A percentile compares a stretch with the other conserved stretches of the same genome.
Evolutionary conservation across 23 tunicate genomes (phyloP).

Genomic region (Corella eumyota): DNA sequence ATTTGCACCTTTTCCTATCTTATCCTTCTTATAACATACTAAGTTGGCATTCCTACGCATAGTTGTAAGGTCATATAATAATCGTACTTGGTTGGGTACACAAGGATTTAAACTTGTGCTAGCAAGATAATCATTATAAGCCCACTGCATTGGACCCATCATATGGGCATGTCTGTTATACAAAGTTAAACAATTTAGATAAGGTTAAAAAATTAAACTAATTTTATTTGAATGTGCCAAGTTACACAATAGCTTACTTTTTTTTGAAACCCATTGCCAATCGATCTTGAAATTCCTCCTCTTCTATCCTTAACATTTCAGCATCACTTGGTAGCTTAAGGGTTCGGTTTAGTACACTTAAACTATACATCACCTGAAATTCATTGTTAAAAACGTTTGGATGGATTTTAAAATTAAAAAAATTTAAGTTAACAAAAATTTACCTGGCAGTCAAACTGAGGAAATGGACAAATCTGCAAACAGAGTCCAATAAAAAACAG

Average conservation of each 20-base stretch:
- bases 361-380: no score
- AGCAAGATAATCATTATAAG: not conserved
- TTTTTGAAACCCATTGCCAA: no score
- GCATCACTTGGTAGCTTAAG: no score
- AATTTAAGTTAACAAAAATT: not conserved
- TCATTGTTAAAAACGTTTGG: no score
- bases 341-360: no score
- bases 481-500: not conserved
- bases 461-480: not conserved
- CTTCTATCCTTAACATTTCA: no score
- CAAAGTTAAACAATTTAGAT: no score
- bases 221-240: no score
- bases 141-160: constrained; percentile 1
- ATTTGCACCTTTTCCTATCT: no score
- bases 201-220: no score
- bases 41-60: not conserved
- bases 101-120: not conserved
- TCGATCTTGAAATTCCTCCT: no score
- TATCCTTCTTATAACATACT: not conserved
- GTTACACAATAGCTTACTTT: no score
- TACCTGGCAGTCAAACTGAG: constrained; percentile 1
- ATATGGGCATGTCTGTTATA: not conserved
- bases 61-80: not conserved
- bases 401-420: not conserved
- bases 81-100: not conserved